phyloP scores from a whole-genome alignment of 2,797 vertebrate genomes.

The Danio albolineatus region DNA sequence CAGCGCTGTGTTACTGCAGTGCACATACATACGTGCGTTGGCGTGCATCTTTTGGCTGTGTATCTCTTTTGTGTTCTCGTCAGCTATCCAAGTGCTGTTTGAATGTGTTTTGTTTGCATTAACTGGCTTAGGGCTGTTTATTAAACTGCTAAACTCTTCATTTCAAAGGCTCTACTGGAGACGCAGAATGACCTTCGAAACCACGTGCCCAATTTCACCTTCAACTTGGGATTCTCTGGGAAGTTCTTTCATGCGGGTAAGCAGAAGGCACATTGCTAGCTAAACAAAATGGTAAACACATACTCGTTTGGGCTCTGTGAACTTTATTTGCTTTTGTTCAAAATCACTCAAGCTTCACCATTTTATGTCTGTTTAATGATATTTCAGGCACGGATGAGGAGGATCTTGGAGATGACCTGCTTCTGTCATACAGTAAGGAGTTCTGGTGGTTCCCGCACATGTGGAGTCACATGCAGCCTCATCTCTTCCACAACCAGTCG shows the following conservation, averaged over 20 bases:
- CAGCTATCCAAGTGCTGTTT: slow-evolving; percentile 14
- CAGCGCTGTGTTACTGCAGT: slow-evolving; percentile 25
- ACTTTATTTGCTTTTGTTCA: neutral
- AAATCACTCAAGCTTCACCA: neutral
- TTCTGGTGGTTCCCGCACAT: slow-evolving; percentile 99
- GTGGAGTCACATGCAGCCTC: slow-evolving; percentile 99
- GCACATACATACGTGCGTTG: slow-evolving; percentile 5
- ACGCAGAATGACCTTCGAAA: slow-evolving; percentile 92
- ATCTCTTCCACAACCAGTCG: slow-evolving; percentile 98
- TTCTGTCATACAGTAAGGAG: slow-evolving; percentile 93
- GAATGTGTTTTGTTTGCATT: slow-evolving; percentile 32
- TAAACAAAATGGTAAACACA: neutral
- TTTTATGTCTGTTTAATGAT: slow-evolving; percentile 16
- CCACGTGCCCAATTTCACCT: slow-evolving; percentile 97
- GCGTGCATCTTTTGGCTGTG: neutral
- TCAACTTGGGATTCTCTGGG: slow-evolving; percentile 99
- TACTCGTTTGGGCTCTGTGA: neutral
- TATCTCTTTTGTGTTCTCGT: slow-evolving; percentile 16
- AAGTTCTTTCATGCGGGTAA: slow-evolving; percentile 99
- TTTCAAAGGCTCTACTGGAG: slow-evolving; percentile 89
- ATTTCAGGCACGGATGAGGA: slow-evolving; percentile 92
- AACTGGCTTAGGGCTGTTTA: slow-evolving; percentile 44
- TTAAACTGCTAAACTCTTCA: slow-evolving; percentile 27
- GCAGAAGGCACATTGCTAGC: slow-evolving; percentile 41
- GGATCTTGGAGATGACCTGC: slow-evolving; percentile 94